Base-by-base conservation (phyloP, 2,113 vertebrate species). In the Otis tarda region DNA sequence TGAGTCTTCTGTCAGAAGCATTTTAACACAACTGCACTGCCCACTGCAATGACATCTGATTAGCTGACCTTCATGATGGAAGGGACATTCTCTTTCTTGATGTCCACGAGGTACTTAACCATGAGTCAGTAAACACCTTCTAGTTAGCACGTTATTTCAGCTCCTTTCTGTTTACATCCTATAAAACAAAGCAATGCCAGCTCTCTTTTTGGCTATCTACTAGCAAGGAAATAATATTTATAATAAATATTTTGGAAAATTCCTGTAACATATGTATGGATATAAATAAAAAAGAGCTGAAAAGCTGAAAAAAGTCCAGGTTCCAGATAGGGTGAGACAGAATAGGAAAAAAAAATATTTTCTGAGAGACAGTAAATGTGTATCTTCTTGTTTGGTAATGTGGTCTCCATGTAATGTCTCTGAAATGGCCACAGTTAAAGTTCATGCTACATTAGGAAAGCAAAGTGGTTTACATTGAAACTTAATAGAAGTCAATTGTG, bases 401-500 rank as follows among this genome's bases (percentile, higher is more conserved):
- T 59, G 87, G 80, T 74, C 82, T 89, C 94, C 49, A 30, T 86
- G 91, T 91, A 97, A 95, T 91, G 85, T 85, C 81, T 96, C 90
- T 87, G 95, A 96, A 96, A 96, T 95, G 88, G 97, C 95, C 85
- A 94, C 92, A 94, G 91, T 94, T 97, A 86, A 98, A 97, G 95
- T 98, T 97, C 95, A 95, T 97, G 97, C 93, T 97, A 97, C 68
- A 95, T 97, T 98, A 97, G 95, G 96, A 98, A 98, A 97, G 97
- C 96, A 98, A 98, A 98, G 96, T 98, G 96, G 95, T 97, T 97
- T 97, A 96, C 96, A 97, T 95, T 97, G 92, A 97, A 97, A 98
- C 97, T 97, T 97, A 97, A 98, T 97, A 97, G 97, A 98, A 98
- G 97, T 96, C 98, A 97, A 98, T 98, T 98, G 97, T 94, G 96